Percentiles rank a stretch among this genome's conserved stretches.
These are phyloP conservation scores for Coturnix japonica DNA, from an alignment of 2,113 vertebrate genomes.

Conservation along the genomic window DNA sequence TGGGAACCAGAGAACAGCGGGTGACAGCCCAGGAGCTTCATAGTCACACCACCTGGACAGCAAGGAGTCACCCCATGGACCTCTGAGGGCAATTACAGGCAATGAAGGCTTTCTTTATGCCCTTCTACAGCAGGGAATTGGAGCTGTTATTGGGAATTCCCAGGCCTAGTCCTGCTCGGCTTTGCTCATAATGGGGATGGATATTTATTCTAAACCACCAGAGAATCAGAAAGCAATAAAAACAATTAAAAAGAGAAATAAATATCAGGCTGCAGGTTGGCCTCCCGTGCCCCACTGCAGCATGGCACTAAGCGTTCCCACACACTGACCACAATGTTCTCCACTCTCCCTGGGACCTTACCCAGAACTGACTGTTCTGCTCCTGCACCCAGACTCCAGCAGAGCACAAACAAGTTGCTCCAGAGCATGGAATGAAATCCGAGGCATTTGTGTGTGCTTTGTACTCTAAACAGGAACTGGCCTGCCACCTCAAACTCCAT, in stretches of 20 bases:
- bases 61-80: background rate
- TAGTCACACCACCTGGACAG: background rate
- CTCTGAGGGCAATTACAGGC: background rate
- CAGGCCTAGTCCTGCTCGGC: background rate
- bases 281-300: background rate
- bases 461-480: slow-evolving; percentile 66
- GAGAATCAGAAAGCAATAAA: background rate
- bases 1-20: too few relatives aligned
- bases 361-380: background rate
- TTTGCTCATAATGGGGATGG: background rate
- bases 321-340: background rate
- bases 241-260: background rate
- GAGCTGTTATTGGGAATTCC: background rate
- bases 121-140: background rate
- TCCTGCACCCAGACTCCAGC: background rate
- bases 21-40: background rate
- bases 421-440: background rate
- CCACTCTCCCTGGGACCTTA: background rate
- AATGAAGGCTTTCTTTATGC: background rate
- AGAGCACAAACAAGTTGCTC: background rate
- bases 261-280: accelerated
- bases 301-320: accelerated
- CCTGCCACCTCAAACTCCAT: slow-evolving; percentile 81
- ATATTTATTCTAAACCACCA: background rate
- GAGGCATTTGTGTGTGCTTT: slow-evolving; percentile 40